Conservation (phyloP, 23 tunicate genomes). For the Clavelina lepadiformis region DNA sequence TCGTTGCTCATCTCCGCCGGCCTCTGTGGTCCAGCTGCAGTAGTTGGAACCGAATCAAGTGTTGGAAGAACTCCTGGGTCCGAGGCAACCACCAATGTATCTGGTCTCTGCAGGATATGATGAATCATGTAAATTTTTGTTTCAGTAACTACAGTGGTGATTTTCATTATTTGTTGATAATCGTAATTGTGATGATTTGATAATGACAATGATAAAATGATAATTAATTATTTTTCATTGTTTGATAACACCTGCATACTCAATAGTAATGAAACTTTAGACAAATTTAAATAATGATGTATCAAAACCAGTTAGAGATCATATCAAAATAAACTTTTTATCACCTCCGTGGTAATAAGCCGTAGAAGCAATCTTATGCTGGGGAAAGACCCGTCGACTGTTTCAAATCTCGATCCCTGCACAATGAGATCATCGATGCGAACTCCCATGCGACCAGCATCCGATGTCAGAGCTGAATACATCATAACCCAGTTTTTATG, state of each 20-base stretch:
- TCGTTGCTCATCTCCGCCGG: conserved; percentile 4
- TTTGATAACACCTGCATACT: background rate
- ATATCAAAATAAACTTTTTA: background rate
- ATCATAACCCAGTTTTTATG: background rate
- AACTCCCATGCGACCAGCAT: conserved; percentile 70
- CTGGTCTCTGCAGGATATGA: conserved; percentile 48
- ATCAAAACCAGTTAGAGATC: background rate
- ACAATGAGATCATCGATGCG: conserved; percentile 65
- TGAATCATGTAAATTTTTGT: background rate
- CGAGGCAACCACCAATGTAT: conserved; percentile 50
- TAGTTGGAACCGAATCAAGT: conserved; percentile 34
- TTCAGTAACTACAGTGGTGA: background rate
- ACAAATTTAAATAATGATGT: background rate
- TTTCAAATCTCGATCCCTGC: conserved; percentile 42
- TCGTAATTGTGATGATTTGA: too few relatives aligned
- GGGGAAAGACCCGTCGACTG: conserved; percentile 40
- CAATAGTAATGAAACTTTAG: background rate
- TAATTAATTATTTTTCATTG: too few relatives aligned
- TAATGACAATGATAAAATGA: too few relatives aligned
- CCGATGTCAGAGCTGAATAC: conserved; percentile 60
- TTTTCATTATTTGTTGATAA: background rate
- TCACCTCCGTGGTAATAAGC: conserved; percentile 74
- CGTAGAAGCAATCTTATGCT: conserved; percentile 49
- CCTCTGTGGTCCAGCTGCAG: background rate
- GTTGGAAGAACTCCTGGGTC: conserved; percentile 34